Conservation (phyloP, 1,140 invertebrate species). For the Heliothis virescens region DNA sequence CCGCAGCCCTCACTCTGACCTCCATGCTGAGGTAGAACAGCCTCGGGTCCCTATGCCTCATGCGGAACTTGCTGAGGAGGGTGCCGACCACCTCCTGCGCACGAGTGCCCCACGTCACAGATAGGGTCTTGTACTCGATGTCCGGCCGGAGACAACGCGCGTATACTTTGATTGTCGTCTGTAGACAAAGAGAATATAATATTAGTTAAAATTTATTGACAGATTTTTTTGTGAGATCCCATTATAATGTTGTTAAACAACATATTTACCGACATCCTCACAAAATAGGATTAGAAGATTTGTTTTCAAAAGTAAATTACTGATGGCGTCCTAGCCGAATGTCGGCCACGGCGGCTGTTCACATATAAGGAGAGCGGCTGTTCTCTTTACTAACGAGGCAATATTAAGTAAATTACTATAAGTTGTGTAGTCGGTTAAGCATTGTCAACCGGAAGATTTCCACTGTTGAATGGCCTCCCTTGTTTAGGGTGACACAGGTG, state of each 20-base stretch:
- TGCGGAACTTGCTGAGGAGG: slow-evolving; percentile 95
- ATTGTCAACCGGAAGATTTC: slow-evolving; percentile 12
- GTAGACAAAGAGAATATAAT: slow-evolving; percentile 75
- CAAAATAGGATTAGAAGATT: too few relatives aligned
- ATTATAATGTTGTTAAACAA: too few relatives aligned
- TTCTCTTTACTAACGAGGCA: too few relatives aligned
- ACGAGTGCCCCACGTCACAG: slow-evolving; percentile 94
- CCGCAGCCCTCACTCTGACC: slow-evolving; percentile 93
- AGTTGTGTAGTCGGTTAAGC: neutral
- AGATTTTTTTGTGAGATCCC: too few relatives aligned
- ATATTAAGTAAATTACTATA: too few relatives aligned
- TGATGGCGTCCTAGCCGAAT: too few relatives aligned
- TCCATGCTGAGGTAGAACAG: slow-evolving; percentile 98
- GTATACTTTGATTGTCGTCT: slow-evolving; percentile 97
- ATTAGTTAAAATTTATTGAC: neutral
- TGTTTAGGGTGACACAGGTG: slow-evolving; percentile 9
- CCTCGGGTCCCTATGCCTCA: slow-evolving; percentile 96
- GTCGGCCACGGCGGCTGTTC: too few relatives aligned
- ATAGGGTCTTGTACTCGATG: slow-evolving; percentile 97
- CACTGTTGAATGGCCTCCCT: slow-evolving; percentile 21
- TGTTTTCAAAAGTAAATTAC: too few relatives aligned
- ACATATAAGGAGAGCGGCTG: too few relatives aligned
- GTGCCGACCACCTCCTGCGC: slow-evolving; percentile 94
- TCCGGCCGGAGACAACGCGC: slow-evolving; percentile 95
- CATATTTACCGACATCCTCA: too few relatives aligned